Evolutionary conservation across 64 coral and sea anemone species (phyloP), one percentile per base, ranked within the genome.

Genomic region (Actinia tenebrosa): DNA sequence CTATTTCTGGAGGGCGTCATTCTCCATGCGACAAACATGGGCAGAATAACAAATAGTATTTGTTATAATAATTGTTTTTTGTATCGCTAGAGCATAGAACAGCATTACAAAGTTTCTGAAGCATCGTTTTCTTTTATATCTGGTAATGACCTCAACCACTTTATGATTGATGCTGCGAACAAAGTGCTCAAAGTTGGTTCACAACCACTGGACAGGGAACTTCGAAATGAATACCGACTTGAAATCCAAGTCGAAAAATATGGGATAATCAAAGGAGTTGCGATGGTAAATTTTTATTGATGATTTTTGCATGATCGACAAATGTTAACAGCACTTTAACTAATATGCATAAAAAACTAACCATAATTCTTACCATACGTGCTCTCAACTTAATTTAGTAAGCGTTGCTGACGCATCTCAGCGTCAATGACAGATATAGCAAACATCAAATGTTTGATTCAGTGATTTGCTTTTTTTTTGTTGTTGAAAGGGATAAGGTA

Each of bases 151-250:
- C 78, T 53, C 45, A 85, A 83, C 19, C 62, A 78, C 37, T 95
- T 95, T 56, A 26, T 89, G 3, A 78, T 89, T 23, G 80, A 89
- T 64, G 84, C 84, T 23, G 10, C 84, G 18, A 61, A 81, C 7
- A 88, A 88, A 26, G 82, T 56, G 64, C 83, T 95, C 10, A 86
- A 60, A 61, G 83, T 95, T 85, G 89, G 87, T 17, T 53, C 86
- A 61, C 87, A 26, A 78, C 79, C 50, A 11, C 56, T 95, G 89
- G 87, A 95, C 61, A 80, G 93, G 63, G 93, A 95, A 81, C 4
- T 72, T 81, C 44, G n/a, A 16, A 4, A 45, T 5, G 30, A 58
- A 19, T 62, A 86, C 68, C 19, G 7, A n/a, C 78, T 95, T 15
- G 17, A 83, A 53, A 11, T 95, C 27, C 75, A 91, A 20, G 44